A percentile compares a stretch with the other conserved stretches of the same genome.
Evolutionary conservation across 2,888 invertebrate species (phyloP).

Genomic region (Drosophila differens): DNA sequence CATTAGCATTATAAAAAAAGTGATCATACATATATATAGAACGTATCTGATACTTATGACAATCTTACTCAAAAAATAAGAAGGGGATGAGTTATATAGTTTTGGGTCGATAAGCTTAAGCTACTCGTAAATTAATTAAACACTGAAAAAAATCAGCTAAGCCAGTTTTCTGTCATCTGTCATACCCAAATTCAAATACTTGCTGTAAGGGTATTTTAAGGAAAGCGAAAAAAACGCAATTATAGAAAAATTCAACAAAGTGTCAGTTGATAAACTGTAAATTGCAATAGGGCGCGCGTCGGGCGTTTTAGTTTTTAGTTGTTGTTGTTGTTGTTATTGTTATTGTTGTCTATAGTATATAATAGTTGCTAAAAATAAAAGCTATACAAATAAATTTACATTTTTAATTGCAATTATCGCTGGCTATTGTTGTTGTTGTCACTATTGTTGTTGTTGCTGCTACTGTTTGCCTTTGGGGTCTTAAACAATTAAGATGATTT

Average conservation of each 20-base stretch:
- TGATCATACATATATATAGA: not conserved
- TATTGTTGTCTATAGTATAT: constrained; percentile 19
- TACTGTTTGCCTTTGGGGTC: constrained; percentile 77
- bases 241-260: constrained; percentile 66
- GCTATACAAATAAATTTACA: constrained; percentile 75
- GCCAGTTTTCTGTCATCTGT: not conserved
- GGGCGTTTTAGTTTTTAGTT: constrained; percentile 49
- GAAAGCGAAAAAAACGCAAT: constrained; percentile 47
- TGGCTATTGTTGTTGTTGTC: constrained; percentile 51
- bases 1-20: not conserved
- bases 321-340: constrained; percentile 21
- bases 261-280: constrained; percentile 70
- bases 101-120: not conserved
- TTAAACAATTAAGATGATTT: constrained; percentile 76
- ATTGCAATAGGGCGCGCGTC: constrained; percentile 74
- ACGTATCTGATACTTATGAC: too few species aligned
- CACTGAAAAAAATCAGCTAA: not conserved
- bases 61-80: too few species aligned
- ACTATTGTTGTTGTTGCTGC: constrained; percentile 39
- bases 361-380: constrained; percentile 75
- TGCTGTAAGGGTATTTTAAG: constrained; percentile 14
- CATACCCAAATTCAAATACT: not conserved
- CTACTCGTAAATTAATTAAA: not conserved
- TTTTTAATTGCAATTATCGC: constrained; percentile 81
- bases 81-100: not conserved